phyloP scores from a whole-genome alignment of 2,113 vertebrate species.

The Bathybates hornii region DNA sequence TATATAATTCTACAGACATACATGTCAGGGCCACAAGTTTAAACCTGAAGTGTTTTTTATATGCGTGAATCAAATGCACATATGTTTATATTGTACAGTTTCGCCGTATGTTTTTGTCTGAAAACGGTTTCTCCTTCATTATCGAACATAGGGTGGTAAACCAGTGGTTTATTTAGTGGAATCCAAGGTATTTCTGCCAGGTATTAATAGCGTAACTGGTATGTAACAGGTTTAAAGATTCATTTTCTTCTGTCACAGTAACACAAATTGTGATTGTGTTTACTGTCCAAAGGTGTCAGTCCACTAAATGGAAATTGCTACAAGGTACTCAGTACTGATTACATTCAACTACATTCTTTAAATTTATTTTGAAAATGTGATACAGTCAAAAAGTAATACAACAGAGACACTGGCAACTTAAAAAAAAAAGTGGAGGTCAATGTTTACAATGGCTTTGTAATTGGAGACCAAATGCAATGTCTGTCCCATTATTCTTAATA shows the following conservation, averaged over 20 bases:
- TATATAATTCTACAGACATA: neutral
- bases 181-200: neutral
- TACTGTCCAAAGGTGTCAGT: neutral
- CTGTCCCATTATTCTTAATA: neutral
- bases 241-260: neutral
- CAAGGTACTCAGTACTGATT: neutral
- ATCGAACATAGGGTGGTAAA: neutral
- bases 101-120: neutral
- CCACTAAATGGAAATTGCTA: neutral
- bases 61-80: neutral
- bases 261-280: neutral
- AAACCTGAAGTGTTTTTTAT: neutral
- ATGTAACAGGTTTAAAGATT: neutral
- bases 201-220: neutral
- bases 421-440: neutral
- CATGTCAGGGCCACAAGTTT: neutral
- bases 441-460: slow-evolving; percentile 28
- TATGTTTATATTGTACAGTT: neutral
- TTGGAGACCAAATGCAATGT: slow-evolving; percentile 35
- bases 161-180: neutral
- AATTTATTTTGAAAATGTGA: slow-evolving; percentile 3
- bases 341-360: neutral
- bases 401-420: neutral
- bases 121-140: neutral
- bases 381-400: neutral